These are phyloP conservation scores for Saccostrea cuccullata DNA, from an alignment of 1,140 invertebrate species.

Conservation along the genomic window DNA sequence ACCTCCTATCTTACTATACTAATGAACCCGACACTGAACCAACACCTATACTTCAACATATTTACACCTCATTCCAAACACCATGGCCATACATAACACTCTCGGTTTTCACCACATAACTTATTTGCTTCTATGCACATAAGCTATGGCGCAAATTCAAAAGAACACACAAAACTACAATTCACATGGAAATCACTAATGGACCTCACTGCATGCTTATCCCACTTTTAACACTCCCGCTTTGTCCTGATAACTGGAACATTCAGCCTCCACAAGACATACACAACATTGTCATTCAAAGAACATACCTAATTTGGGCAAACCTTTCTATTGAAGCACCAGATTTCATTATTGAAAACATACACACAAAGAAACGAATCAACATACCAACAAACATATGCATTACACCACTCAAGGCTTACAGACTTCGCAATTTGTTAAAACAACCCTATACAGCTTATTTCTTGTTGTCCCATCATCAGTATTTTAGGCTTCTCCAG, in stretches of 20 bases:
- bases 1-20: not conserved
- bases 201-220: too few species aligned
- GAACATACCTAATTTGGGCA: constrained; percentile 28
- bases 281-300: not conserved
- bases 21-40: not conserved
- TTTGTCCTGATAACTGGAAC: too few species aligned
- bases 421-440: not conserved
- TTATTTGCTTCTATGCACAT: constrained; percentile 34
- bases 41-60: constrained; percentile 13
- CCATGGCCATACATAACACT: constrained; percentile 36
- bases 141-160: constrained; percentile 30
- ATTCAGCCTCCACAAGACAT: too few species aligned
- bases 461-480: too few species aligned
- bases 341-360: too few species aligned
- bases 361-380: constrained; percentile 10
- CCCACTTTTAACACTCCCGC: too few species aligned
- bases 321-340: too few species aligned
- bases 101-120: not conserved
- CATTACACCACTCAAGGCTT: constrained; percentile 17
- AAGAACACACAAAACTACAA: constrained; percentile 28
- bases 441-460: too few species aligned
- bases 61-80: constrained; percentile 29
- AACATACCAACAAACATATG: not conserved
- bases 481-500: not conserved
- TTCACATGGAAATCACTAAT: constrained; percentile 33